Evolutionary conservation across 2,113 vertebrate species (phyloP).

Genomic region (Axis porcinus): DNA sequence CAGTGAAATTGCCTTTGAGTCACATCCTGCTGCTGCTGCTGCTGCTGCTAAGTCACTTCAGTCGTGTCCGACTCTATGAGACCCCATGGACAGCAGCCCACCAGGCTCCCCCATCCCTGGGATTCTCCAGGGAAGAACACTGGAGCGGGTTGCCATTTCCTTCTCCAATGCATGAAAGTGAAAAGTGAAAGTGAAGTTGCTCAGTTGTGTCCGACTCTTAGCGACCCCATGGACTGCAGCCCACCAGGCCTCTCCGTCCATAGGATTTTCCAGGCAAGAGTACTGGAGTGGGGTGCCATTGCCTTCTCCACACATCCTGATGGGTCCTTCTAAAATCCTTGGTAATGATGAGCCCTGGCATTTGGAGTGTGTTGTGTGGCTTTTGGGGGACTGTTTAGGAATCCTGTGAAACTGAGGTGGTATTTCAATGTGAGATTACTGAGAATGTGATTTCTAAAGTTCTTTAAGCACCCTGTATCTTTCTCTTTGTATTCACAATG

Average conservation of each 20-base stretch:
- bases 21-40: background rate
- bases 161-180: too few species aligned
- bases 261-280: too few species aligned
- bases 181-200: too few species aligned
- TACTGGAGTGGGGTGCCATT: too few species aligned
- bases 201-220: too few species aligned
- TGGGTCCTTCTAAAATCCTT: background rate
- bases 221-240: too few species aligned
- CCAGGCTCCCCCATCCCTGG: too few species aligned
- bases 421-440: background rate
- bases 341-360: background rate
- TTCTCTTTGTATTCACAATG: background rate
- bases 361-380: background rate
- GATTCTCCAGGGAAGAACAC: too few species aligned
- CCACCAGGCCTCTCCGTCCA: too few species aligned
- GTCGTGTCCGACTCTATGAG: accelerated
- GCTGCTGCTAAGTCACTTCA: background rate
- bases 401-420: background rate
- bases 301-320: background rate
- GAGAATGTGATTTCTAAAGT: background rate
- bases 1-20: background rate
- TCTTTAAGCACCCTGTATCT: background rate
- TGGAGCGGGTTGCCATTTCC: too few species aligned
- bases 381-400: background rate
- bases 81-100: too few species aligned